Conservation (phyloP, 1,140 invertebrate species). For the Drosophila tropicalis region DNA sequence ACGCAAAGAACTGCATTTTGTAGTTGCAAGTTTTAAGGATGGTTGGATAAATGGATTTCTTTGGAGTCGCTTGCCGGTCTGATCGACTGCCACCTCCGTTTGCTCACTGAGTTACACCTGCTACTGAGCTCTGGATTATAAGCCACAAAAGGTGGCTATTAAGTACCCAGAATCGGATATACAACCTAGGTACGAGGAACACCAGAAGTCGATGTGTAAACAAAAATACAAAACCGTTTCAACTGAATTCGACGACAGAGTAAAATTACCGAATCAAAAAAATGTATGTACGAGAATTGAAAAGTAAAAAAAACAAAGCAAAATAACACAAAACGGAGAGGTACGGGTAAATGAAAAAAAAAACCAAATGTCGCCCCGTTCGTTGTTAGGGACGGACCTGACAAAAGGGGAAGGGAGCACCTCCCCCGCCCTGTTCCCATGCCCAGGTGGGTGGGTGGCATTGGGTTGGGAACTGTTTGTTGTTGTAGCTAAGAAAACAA, state of each 20-base stretch:
- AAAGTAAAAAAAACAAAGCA: neutral
- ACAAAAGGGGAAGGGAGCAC: too few species aligned
- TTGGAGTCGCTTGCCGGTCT: neutral
- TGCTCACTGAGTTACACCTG: constrained; percentile 14
- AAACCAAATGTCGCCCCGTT: neutral
- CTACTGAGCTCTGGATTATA: constrained; percentile 6
- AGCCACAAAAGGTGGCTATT: neutral
- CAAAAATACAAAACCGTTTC: constrained; percentile 63
- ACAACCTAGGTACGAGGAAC: neutral
- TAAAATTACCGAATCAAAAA: constrained; percentile 1
- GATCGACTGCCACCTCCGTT: neutral
- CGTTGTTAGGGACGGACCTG: constrained; percentile 22
- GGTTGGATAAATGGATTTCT: neutral
- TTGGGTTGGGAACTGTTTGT: constrained; percentile 10
- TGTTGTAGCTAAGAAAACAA: constrained; percentile 69
- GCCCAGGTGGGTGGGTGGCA: neutral
- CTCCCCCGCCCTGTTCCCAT: too few species aligned
- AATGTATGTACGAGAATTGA: constrained; percentile 37
- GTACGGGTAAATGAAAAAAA: neutral
- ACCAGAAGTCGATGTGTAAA: constrained; percentile 55
- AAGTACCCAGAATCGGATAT: too few species aligned
- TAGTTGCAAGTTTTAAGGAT: neutral
- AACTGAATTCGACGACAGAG: constrained; percentile 47
- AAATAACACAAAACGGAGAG: neutral
- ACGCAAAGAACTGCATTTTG: constrained; percentile 68